Evolutionary conservation across 2,888 invertebrate genomes (phyloP), one percentile per base, ranked within the genome.

Genomic region (Temnothorax rugatulus): DNA sequence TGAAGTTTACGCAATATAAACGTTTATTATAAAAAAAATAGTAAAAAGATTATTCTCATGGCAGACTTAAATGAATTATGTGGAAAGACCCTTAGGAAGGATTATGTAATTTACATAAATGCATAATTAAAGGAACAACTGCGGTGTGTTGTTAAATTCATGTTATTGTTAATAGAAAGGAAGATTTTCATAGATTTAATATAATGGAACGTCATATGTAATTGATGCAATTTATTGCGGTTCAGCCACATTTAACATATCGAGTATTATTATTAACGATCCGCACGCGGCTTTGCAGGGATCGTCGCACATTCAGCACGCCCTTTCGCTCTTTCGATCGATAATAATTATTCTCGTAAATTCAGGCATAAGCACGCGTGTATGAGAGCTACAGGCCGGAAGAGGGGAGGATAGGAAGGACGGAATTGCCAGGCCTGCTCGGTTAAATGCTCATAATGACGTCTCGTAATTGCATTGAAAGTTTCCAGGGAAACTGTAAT

Each of bases 401-500:
- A 76, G 25, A 18, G 61, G 71, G 71, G 63, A n/a, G 52, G 29
- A 57, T 47, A 47, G 63, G 61, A 64, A 34, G 84, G 63, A 21
- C 25, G 83, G 61, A 61, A 75, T 74, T 52, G 75, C 73, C 77
- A 79, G 82, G 86, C 83, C 86, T 82, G 88, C 85, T 82, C 82
- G 87, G 90, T 88, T 92, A 93, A 93, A 92, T 88, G 92, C 87
- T 90, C 92, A 89, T 93, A 93, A 93, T 92, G 92, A 92, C 92
- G 92, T 91, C 91, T 90, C 88, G 92, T 92, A 93, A 93, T 93
- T 93, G 92, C 92, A 91, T 90, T 87, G 91, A 92, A 93, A 93
- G 92, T 93, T 92, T 90, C 85, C 88, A 85, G 85, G 87, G 90
- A 89, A 91, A 91, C 90, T 90, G 92, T 90, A 93, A 92, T 93